Evolutionary conservation across 2,888 invertebrate species (phyloP), one percentile per base, ranked within the genome.

Genomic region (Dryomyza anilis): DNA sequence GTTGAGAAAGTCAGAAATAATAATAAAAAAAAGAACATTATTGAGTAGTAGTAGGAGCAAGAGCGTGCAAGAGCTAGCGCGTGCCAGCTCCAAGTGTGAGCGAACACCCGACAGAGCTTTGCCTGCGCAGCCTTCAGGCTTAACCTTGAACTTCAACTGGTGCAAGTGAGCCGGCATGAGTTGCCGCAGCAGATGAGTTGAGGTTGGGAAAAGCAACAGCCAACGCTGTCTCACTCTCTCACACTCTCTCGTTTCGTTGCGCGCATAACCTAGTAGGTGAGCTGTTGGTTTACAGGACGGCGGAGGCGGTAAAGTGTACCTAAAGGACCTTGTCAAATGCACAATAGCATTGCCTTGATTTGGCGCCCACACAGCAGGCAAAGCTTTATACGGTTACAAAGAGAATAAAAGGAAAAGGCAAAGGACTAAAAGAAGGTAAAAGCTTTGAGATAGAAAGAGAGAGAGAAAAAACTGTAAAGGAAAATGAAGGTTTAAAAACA

Each of bases 111-210:
- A n/a, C n/a, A n/a, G n/a, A n/a, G n/a, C n/a, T n/a, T n/a, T 68
- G 67, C 66, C 71, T 64, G 70, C 70, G 65, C 65, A 69, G 73
- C 74, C 72, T 72, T 74, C 73, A 68, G 69, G 68, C 71, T 70
- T 76, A 79, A 78, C 78, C 79, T 79, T 78, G 78, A 79, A 78
- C 78, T 78, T 78, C 78, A 79, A 71, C 70, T 67, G 64, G 36
- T 63, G 65, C 61, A 69, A 67, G 60, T 64, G 52, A 27, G 62
- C 60, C 39, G 62, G 58, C 63, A 45, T n/a, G n/a, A n/a, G n/a
- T n/a, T n/a, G n/a, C 2, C 6, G 14, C 58, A 36, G 36, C 59
- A 36, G 65, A 65, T 62, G 67, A 64, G 50, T 55, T 62, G 61
- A 14, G 10, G 46, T 25, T 19, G 52, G 12, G 52, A 45, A 55